Conservation (phyloP, 2,797 vertebrate genomes). For the Austrolebias charrua region DNA sequence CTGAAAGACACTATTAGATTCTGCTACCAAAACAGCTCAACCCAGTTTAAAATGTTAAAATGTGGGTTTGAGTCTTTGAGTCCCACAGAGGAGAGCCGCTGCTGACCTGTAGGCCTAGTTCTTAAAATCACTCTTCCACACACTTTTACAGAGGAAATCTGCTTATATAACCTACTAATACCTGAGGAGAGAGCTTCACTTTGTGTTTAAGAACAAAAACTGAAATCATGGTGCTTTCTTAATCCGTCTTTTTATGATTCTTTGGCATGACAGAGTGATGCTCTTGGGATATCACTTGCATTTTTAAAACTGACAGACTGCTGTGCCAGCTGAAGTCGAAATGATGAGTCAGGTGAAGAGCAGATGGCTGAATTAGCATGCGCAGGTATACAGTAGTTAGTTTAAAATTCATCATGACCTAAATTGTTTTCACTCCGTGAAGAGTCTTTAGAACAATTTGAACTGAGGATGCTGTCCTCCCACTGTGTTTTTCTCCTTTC, state of each 20-base stretch:
- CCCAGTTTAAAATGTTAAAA: conserved; percentile 55
- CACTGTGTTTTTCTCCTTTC: neutral
- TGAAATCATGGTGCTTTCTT: conserved; percentile 9
- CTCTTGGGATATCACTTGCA: conserved; percentile 13
- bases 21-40: conserved; percentile 50
- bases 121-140: conserved; percentile 10
- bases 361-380: conserved; percentile 12
- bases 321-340: conserved; percentile 21
- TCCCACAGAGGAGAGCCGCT: conserved; percentile 23
- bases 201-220: neutral
- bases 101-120: conserved; percentile 54
- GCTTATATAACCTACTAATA: neutral
- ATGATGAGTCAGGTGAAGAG: conserved; percentile 42
- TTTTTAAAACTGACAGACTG: conserved; percentile 26
- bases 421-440: neutral
- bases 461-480: neutral
- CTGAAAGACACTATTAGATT: conserved; percentile 38
- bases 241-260: conserved; percentile 22
- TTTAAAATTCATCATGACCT: conserved; percentile 6
- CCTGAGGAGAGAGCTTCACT: conserved; percentile 7
- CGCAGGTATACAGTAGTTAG: conserved; percentile 1
- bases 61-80: conserved; percentile 45
- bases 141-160: conserved; percentile 18
- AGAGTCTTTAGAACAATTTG: neutral
- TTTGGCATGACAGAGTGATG: conserved; percentile 20